Base-by-base conservation (phyloP, 2,797 vertebrate species). In the Oreochromis mossambicus region DNA sequence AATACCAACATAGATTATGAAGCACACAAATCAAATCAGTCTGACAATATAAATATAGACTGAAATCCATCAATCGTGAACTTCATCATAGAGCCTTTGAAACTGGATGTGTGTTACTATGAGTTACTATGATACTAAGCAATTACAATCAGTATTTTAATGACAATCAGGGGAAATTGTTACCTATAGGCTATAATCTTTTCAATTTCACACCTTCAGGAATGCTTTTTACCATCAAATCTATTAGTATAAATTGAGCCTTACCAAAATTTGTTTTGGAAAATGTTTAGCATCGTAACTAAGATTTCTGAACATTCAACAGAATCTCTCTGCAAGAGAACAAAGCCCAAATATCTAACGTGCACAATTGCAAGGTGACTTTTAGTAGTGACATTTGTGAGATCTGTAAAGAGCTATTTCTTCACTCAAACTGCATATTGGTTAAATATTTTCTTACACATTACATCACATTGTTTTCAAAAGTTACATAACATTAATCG, bases 51-150 rank as follows among this genome's bases (percentile, higher is more conserved):
- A 50, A 11, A 24, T 9, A 29, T 14, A 50, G 26, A 75, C 26
- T 50, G 12, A 73, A 46, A 12, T 61, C 26, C 26, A 50, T 50
- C 29, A 68, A 73, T 36, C 13, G 10, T 63, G 12, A 73, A 51
- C 11, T 55, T 21, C 26, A 32, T 50, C 70, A 75, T 7, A 34
- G 70, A 7, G 29, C 7, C 81, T 81, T 78, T 11, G 6, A 90
- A 79, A 81, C 68, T 51, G 7, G 66, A 89, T 66, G 55, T 78
- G 56, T 83, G 81, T 87, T 83, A 70, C 73, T 46, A 82, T 86
- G 86, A 83, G 78, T 86, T 82, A 75, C 78, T 41, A 78, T 86
- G 85, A 85, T 48, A 85, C 81, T 19, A 75, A 85, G 81, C 81
- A 79, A 88, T 79, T 83, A 83, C 17, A 26, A 82, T 79, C 51